These are phyloP conservation scores for Zootoca vivipara DNA, from an alignment of 2,113 vertebrate genomes.

Conservation along the genomic window DNA sequence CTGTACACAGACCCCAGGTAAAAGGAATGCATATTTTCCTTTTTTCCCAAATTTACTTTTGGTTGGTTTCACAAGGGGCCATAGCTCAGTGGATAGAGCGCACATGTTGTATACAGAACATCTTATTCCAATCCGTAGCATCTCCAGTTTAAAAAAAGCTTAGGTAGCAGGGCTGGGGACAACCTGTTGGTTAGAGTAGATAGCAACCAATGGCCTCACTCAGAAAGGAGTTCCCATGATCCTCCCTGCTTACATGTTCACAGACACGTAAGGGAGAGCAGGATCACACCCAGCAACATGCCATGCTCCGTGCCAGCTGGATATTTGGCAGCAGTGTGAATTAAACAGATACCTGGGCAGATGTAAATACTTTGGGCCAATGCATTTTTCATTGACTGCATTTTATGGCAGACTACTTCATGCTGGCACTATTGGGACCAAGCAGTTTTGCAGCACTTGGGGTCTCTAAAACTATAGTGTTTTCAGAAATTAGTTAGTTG, in stretches of 20 bases:
- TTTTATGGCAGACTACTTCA: background rate
- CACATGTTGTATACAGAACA: background rate
- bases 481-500: background rate
- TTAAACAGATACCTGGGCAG: background rate
- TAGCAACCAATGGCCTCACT: background rate
- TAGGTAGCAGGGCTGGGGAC: background rate
- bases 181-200: background rate
- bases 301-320: background rate
- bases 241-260: background rate
- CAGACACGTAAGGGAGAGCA: background rate
- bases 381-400: background rate
- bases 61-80: constrained; percentile 47
- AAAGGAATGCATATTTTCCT: background rate
- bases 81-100: constrained; percentile 2
- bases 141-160: background rate
- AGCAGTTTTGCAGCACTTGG: background rate
- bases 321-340: too few species aligned
- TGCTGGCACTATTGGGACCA: background rate
- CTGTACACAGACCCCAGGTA: background rate
- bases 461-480: background rate
- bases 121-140: background rate
- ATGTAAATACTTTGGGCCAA: background rate
- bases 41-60: constrained; percentile 49
- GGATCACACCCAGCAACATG: background rate
- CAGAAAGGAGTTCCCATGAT: background rate